A percentile compares a stretch with the other conserved stretches of the same genome.
These are phyloP conservation scores for Anadara kagoshimensis DNA, from an alignment of 1,140 invertebrate genomes.

Conservation along the genomic window DNA sequence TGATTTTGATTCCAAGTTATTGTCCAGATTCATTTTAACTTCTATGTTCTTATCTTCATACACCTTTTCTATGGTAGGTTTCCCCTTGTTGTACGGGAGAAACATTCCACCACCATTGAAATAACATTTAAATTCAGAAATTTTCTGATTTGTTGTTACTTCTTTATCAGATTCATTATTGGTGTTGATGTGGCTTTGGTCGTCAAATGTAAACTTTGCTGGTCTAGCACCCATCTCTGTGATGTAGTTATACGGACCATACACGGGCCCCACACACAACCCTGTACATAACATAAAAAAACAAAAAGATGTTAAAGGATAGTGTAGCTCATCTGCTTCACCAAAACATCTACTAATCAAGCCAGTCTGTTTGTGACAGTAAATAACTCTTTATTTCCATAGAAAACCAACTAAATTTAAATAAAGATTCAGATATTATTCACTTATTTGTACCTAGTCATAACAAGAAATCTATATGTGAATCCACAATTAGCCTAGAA, in stretches of 20 bases:
- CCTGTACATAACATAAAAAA: too few relatives aligned
- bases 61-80: too few relatives aligned
- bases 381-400: too few relatives aligned
- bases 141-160: neutral
- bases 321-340: neutral
- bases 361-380: too few relatives aligned
- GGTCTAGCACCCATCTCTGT: constrained; percentile 50
- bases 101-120: neutral
- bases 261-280: constrained; percentile 55
- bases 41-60: too few relatives aligned
- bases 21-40: neutral
- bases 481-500: too few relatives aligned
- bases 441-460: too few relatives aligned
- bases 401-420: too few relatives aligned
- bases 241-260: constrained; percentile 55
- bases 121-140: neutral
- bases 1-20: neutral
- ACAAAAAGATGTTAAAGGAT: neutral
- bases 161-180: neutral
- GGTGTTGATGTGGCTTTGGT: neutral
- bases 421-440: too few relatives aligned
- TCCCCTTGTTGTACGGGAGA: too few relatives aligned
- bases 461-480: too few relatives aligned
- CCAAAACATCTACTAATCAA: too few relatives aligned
- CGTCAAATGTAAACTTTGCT: constrained; percentile 20